Evolutionary conservation across 2,113 vertebrate genomes (phyloP), one percentile per base, ranked within the genome.

Genomic region (Embiotoca jacksoni): DNA sequence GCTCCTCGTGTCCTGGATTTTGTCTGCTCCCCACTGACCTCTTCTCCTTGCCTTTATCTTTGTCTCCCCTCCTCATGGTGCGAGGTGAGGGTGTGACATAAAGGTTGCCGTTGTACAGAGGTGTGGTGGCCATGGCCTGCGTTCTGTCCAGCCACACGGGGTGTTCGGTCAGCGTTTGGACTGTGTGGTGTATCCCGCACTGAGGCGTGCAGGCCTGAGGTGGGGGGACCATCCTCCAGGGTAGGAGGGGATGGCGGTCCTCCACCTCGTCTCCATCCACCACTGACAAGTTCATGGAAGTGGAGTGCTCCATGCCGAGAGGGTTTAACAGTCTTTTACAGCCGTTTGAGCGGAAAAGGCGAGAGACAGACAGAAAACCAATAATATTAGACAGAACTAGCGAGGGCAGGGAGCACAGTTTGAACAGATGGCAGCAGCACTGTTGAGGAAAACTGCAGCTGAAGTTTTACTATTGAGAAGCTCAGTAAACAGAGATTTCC

Each of bases 21-120:
- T 62, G 80, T 61, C 31, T 65, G 10, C 39, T 35, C 3, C 37
- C 71, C 30, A 13, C 72, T 3, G 54, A 76, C 41, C 39, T 91
- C 80, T 75, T 91, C 37, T 89, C 89, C 46, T 90, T 91, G 79
- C 82, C 65, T 62, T 82, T 87, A 9, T 54, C 35, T 68, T 81
- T 90, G 41, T 90, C 80, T 16, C 58, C 72, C 33, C 60, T 88
- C 75, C 68, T 79, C 71, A 49, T 64, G 41, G 84, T 47, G 39
- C 66, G 67, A 33, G 92, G 89, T 0, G 91, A 88, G 6, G 88
- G 46, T 0, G 75, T 50, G 50, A 89, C 36, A 30, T 88, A 91
- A 2, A 89, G 84, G 30, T 89, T 80, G 62, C 93, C 89, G 2
- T 94, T 93, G 91, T 94, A 93, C 14, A 92, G 37, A n/a, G 88